phyloP scores from a whole-genome alignment of 2,797 vertebrate genomes.

The Scolopax rusticola region DNA sequence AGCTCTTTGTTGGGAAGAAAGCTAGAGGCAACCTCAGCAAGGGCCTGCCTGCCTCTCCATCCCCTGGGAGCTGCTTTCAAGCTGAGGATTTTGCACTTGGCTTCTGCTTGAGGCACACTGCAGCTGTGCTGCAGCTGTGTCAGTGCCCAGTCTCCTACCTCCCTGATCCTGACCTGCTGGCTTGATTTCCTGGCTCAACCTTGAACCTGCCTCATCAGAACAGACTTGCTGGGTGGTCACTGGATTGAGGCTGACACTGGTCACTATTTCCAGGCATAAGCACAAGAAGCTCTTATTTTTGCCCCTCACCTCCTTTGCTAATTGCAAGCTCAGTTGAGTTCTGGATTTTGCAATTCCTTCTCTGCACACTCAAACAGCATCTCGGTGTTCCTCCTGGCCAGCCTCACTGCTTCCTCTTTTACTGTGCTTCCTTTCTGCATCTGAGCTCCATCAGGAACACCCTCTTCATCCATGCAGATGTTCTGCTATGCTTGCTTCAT shows the following conservation, averaged over 20 bases:
- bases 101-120: not conserved
- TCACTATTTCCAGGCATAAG: not conserved
- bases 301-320: not conserved
- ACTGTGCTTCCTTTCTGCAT: not conserved
- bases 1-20: constrained; percentile 8
- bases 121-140: constrained; percentile 36
- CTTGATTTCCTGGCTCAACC: not conserved
- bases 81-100: not conserved
- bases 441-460: not conserved
- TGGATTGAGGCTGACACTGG: not conserved
- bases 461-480: not conserved
- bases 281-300: not conserved
- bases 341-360: not conserved
- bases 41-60: not conserved
- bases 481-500: not conserved
- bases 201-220: not conserved
- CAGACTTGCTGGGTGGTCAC: not conserved
- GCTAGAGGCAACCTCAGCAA: not conserved
- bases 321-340: not conserved
- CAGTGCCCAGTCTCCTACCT: not conserved
- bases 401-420: not conserved
- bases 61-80: constrained; percentile 28
- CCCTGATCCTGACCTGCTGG: not conserved
- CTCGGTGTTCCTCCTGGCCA: not conserved
- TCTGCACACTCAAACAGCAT: not conserved